Base-by-base conservation (phyloP, 2,113 vertebrate species). In the Xenopus borealis region DNA sequence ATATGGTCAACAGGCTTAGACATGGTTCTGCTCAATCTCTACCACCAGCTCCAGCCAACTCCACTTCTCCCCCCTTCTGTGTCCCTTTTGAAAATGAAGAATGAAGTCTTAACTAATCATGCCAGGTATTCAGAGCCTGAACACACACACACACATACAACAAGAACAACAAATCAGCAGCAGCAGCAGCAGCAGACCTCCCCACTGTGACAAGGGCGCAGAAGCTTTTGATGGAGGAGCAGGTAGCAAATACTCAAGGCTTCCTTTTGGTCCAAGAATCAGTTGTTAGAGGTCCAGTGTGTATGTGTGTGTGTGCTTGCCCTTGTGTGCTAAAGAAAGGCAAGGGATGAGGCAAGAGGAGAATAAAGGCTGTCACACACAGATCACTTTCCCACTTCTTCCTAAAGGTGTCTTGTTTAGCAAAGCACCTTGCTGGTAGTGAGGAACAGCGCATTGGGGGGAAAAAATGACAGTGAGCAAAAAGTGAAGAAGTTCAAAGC, bases 1-100 rank as follows among this genome's bases (percentile, higher is more conserved):
- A 99, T 98, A 83, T 98, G 96, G 89, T 98, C 97, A 79, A 91
- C 95, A 45, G 97, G 97, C 87, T 99, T 99, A 83, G 97, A 99
- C 97, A 98, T 99, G 87, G 86, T 88, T 76, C 83, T 33, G 81
- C 62, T 77, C 67, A 77, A 64, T 64, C 50, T 55, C 3, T 27
- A 52, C 19, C 46, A 77, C 66, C 67, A 64, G 67, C 30, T 30
- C 27, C 18, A 53, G 66, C 46, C 66, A 76, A 76, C 47, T 64
- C 66, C 61, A 64, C 62, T 47, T 63, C 46, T 52, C 74, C 67
- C 73, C 47, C 61, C 30, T 68, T 58, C 27, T 57, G 45, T 57
- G 20, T 23, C 63, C 66, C 67, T 77, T 70, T 70, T 77, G 74
- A 70, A 57, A 77, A 64, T 77, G 74, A 70, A 70, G 66, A 77